Evolutionary conservation across 2,888 invertebrate genomes (phyloP).

Genomic region (Anaspis maculata): DNA sequence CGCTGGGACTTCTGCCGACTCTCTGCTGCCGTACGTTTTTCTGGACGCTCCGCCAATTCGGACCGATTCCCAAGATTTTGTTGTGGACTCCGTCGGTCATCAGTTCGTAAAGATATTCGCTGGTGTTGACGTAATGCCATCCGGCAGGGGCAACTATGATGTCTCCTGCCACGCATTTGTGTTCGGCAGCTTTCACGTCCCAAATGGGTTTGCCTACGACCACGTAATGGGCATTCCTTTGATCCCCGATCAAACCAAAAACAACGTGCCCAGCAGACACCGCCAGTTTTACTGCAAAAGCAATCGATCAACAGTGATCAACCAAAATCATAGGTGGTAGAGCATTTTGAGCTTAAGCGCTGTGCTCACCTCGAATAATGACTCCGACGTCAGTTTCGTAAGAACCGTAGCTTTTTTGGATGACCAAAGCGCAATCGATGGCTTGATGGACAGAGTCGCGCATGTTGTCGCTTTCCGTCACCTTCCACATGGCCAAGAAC

Average conservation of each 20-base stretch:
- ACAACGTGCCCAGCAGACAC: conserved; percentile 52
- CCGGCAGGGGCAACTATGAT: conserved; percentile 52
- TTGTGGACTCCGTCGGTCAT: conserved; percentile 49
- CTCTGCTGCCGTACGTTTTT: conserved; percentile 17
- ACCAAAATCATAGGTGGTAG: too few relatives aligned
- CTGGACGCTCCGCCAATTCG: conserved; percentile 35
- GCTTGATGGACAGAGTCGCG: conserved; percentile 54
- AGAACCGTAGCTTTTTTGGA: conserved; percentile 57
- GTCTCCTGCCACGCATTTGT: conserved; percentile 50
- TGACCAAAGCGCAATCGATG: conserved; percentile 56
- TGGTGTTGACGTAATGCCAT: conserved; percentile 53
- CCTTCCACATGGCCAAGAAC: conserved; percentile 60
- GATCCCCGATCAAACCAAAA: conserved; percentile 51
- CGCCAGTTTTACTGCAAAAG: conserved; percentile 60
- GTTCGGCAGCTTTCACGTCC: conserved; percentile 49
- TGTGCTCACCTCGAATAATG: conserved; percentile 53
- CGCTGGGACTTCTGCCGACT: too few relatives aligned
- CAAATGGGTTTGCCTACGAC: conserved; percentile 55
- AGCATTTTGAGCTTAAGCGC: too few relatives aligned
- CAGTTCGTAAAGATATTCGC: conserved; percentile 50
- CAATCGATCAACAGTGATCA: too few relatives aligned
- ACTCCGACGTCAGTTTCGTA: conserved; percentile 55
- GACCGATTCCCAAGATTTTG: conserved; percentile 36
- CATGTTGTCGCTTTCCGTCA: conserved; percentile 46
- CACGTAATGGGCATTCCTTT: conserved; percentile 48